phyloP scores from a whole-genome alignment of 2,888 invertebrate genomes.

The Leucophora obtusa region DNA sequence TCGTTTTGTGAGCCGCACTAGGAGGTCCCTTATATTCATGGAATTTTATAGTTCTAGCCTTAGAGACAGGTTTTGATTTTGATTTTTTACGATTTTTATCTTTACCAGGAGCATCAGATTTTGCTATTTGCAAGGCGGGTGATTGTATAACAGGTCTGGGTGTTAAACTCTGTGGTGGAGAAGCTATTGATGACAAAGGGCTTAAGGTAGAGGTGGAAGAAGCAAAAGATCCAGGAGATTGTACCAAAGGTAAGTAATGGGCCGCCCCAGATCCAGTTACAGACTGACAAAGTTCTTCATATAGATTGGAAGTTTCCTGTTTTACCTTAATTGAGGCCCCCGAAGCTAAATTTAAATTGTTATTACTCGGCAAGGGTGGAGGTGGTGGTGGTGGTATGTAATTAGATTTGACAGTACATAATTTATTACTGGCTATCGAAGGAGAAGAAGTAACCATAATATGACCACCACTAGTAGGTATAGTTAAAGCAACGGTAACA shows the following conservation, averaged over 20 bases:
- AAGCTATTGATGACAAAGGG: constrained; percentile 84
- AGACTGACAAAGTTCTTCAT: constrained; percentile 82
- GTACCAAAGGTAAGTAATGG: constrained; percentile 80
- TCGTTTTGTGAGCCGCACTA: constrained; percentile 85
- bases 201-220: constrained; percentile 85
- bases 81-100: constrained; percentile 90
- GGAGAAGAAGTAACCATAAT: constrained; percentile 80
- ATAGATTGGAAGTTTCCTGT: constrained; percentile 79
- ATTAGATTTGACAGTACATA: constrained; percentile 58
- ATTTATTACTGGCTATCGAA: constrained; percentile 78
- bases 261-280: constrained; percentile 78
- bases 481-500: constrained; percentile 83
- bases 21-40: constrained; percentile 98
- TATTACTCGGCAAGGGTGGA: constrained; percentile 67
- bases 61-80: constrained; percentile 88
- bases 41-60: constrained; percentile 95
- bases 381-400: constrained; percentile 73
- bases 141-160: constrained; percentile 80
- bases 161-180: constrained; percentile 80
- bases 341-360: neutral
- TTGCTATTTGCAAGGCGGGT: constrained; percentile 78
- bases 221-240: constrained; percentile 79
- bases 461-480: constrained; percentile 81
- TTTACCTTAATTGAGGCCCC: constrained; percentile 73
- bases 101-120: constrained; percentile 84